These are phyloP conservation scores for Excalfactoria chinensis DNA, from an alignment of 2,113 vertebrate genomes.

Conservation along the genomic window DNA sequence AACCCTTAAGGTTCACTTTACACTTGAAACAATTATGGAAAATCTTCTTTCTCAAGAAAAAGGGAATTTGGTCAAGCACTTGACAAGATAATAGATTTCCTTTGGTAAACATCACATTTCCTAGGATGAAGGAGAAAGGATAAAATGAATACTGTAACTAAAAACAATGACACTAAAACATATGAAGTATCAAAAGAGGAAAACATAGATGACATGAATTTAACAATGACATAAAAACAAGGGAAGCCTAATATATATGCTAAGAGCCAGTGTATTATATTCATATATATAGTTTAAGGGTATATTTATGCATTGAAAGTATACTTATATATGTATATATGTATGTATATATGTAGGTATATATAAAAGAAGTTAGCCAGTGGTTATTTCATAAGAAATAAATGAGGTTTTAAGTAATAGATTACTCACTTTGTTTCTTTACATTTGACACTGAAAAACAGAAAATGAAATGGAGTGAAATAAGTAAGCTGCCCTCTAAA, in stretches of 20 bases:
- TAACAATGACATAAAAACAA: background rate
- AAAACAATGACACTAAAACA: background rate
- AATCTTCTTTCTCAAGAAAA: background rate
- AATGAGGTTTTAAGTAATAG: background rate
- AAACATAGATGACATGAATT: background rate
- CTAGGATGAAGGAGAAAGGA: background rate
- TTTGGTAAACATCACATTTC: background rate
- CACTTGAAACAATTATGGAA: background rate
- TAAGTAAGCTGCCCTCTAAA: background rate
- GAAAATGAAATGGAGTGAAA: background rate
- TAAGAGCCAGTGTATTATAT: background rate
- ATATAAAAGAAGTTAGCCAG: background rate
- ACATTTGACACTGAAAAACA: background rate
- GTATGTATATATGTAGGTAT: background rate
- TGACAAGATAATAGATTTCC: background rate
- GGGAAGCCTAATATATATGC: background rate
- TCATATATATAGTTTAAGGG: background rate
- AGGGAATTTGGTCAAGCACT: background rate
- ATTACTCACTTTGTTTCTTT: fast-evolving
- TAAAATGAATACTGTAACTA: background rate
- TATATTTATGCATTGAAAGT: background rate
- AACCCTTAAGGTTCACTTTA: background rate
- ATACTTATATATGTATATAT: background rate
- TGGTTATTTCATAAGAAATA: background rate
- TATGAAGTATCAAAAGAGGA: background rate